Conservation (phyloP, 2,797 vertebrate genomes). For the Tokudaia muenninki region DNA sequence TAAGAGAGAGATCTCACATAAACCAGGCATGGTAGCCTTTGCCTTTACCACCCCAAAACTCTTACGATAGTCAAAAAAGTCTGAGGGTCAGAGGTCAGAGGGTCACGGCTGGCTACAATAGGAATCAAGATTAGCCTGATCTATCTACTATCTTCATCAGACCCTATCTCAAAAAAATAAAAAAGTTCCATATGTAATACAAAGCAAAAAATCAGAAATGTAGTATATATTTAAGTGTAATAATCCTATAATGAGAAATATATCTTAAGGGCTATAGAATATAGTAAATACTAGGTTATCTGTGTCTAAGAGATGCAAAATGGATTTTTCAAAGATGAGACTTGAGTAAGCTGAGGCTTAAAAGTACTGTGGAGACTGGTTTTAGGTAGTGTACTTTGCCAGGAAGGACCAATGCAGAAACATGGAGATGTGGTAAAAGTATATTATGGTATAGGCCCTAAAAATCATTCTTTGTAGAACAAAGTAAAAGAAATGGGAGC, state of each 20-base stretch:
- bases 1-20: not conserved
- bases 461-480: constrained; percentile 47
- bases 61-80: not conserved
- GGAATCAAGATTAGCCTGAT: not conserved
- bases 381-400: not conserved
- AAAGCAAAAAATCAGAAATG: not conserved
- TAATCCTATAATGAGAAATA: constrained; percentile 12
- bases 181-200: not conserved
- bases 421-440: not conserved
- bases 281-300: not conserved
- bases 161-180: not conserved
- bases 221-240: constrained; percentile 26
- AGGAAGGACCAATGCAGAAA: not conserved
- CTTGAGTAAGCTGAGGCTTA: constrained; percentile 46
- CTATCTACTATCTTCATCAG: not conserved
- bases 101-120: not conserved
- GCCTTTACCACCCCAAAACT: not conserved
- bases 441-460: not conserved
- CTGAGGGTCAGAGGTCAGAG: not conserved
- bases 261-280: not conserved
- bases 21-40: not conserved
- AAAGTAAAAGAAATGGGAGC: constrained; percentile 8
- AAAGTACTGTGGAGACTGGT: not conserved
- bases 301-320: not conserved
- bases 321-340: constrained; percentile 44